A percentile compares a stretch with the other conserved stretches of the same genome.
phyloP scores from a whole-genome alignment of 2,797 vertebrate genomes.

The Chaetodon trifasciatus region DNA sequence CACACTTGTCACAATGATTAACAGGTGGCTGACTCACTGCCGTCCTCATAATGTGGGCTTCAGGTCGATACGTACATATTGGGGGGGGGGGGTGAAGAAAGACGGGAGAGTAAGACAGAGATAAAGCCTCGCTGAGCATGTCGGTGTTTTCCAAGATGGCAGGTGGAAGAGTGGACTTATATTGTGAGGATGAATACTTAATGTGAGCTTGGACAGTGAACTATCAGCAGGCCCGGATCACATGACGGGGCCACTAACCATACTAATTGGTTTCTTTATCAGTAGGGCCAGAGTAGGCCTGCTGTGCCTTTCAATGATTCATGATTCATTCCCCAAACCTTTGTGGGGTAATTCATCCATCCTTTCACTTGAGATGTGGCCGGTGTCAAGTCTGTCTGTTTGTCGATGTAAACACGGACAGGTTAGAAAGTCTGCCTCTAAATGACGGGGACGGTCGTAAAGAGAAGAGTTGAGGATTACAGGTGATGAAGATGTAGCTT shows the following conservation, averaged over 20 bases:
- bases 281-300: slow-evolving; percentile 26
- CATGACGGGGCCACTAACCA: slow-evolving; percentile 43
- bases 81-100: slow-evolving; percentile 15
- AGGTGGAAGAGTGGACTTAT: slow-evolving; percentile 17
- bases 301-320: slow-evolving; percentile 75
- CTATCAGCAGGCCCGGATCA: slow-evolving; percentile 48
- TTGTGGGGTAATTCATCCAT: slow-evolving; percentile 46
- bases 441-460: neutral
- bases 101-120: neutral
- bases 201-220: slow-evolving; percentile 44
- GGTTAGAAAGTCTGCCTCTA: neutral
- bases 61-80: slow-evolving; percentile 11
- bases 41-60: slow-evolving; percentile 36
- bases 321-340: slow-evolving; percentile 59
- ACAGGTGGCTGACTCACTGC: slow-evolving; percentile 63
- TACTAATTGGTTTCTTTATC: slow-evolving; percentile 70
- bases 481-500: neutral
- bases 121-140: slow-evolving; percentile 4
- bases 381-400: slow-evolving; percentile 23
- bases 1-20: slow-evolving; percentile 60
- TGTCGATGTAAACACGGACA: neutral
- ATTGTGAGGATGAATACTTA: slow-evolving; percentile 59
- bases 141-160: slow-evolving; percentile 14
- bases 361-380: slow-evolving; percentile 43
- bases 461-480: too few relatives aligned